These are phyloP conservation scores for Rattus norvegicus DNA, from an alignment of 2,113 vertebrate genomes.

Conservation along the genomic window GRCr8 NC_086027.1:79297501-79298000, in stretches of 20 bases:
- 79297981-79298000: neutral
- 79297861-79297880: neutral
- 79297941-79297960: neutral
- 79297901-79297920: neutral
- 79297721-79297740: neutral
- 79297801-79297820: neutral
- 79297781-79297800: neutral
- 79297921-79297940: neutral
- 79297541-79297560: too few species aligned
- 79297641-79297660: neutral
- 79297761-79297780: neutral
- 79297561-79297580: neutral
- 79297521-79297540: too few species aligned
- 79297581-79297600: neutral
- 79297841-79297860: neutral
- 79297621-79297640: neutral
- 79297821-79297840: neutral
- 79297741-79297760: neutral
- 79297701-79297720: neutral
- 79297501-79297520: too few species aligned
- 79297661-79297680: too few species aligned
- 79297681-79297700: neutral
- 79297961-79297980: neutral
- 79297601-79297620: neutral
- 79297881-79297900: neutral